Percentiles rank a stretch among this genome's conserved stretches.
phyloP scores from a whole-genome alignment of 2,113 vertebrate genomes.

The Tylochromis polylepis region DNA sequence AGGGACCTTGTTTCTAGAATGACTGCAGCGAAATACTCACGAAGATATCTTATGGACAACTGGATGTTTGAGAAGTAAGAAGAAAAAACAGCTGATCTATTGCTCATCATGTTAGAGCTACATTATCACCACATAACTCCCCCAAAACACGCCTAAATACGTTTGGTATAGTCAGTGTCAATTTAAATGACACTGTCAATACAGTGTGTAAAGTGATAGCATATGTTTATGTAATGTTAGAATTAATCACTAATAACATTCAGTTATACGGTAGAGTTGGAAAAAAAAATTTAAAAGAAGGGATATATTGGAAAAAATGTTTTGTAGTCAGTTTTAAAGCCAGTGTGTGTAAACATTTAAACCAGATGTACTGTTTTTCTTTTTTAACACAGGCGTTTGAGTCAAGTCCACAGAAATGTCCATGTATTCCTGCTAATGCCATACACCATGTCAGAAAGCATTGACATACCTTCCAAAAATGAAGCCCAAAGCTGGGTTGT shows the following conservation, averaged over 20 bases:
- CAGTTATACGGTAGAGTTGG: neutral
- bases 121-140: neutral
- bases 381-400: constrained; percentile 50
- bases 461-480: neutral
- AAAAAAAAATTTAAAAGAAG: neutral
- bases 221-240: neutral
- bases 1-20: constrained; percentile 47
- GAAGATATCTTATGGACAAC: constrained; percentile 45
- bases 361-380: neutral
- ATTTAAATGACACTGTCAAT: neutral
- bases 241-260: neutral
- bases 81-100: neutral
- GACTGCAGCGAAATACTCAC: constrained; percentile 29
- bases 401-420: constrained; percentile 68
- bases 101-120: neutral
- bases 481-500: neutral
- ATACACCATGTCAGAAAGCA: neutral
- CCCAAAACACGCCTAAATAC: neutral
- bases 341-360: neutral
- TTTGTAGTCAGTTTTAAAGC: neutral
- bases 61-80: constrained; percentile 73
- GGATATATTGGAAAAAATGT: neutral
- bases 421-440: constrained; percentile 80
- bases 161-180: neutral
- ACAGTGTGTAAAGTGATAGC: neutral